A percentile compares a stretch with the other conserved stretches of the same genome.
Evolutionary conservation across 2,888 invertebrate species (phyloP).

Genomic region (Cistogaster globosa): DNA sequence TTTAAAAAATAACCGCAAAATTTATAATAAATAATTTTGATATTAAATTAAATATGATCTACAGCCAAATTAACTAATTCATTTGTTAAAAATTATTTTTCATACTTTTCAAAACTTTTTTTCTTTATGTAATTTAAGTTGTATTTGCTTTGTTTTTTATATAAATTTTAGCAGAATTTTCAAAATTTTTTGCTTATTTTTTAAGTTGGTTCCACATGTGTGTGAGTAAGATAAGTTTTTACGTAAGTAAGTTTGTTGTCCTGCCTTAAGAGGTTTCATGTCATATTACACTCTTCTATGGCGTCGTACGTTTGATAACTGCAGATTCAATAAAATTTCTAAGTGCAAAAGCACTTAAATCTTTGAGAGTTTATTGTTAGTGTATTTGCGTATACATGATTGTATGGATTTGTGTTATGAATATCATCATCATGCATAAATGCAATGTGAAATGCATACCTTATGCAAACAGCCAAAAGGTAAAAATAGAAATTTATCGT

Average conservation of each 20-base stretch:
- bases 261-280: slow-evolving; percentile 50
- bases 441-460: slow-evolving; percentile 8
- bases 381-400: background rate
- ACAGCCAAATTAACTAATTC: too few species aligned
- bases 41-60: too few species aligned
- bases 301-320: slow-evolving; percentile 33
- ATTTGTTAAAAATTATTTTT: too few species aligned
- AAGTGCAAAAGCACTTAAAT: slow-evolving; percentile 21
- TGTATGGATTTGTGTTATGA: background rate
- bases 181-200: too few species aligned
- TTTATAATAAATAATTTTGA: too few species aligned
- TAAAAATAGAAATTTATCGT: slow-evolving; percentile 29
- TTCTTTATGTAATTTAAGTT: too few species aligned
- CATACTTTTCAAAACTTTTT: too few species aligned
- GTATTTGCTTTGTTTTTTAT: too few species aligned
- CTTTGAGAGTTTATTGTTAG: background rate
- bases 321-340: slow-evolving; percentile 45
- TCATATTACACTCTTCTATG: slow-evolving; percentile 38
- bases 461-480: slow-evolving; percentile 31
- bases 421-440: slow-evolving; percentile 18
- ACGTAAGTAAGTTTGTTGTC: slow-evolving; percentile 14
- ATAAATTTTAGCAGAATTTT: too few species aligned
- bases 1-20: too few species aligned
- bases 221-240: background rate
- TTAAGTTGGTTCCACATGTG: background rate